phyloP scores from a whole-genome alignment of 2,888 invertebrate genomes.

The Tachina fera region DNA sequence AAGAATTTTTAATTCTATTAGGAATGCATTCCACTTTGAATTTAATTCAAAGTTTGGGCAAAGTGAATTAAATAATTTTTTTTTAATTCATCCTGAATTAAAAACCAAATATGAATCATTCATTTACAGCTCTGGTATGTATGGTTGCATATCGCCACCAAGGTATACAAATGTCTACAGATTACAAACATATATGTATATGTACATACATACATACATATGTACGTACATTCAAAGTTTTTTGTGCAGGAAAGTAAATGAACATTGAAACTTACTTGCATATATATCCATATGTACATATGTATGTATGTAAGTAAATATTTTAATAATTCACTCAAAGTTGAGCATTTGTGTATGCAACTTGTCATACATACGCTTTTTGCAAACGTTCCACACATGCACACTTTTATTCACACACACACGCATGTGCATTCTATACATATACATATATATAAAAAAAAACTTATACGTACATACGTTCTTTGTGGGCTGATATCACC shows the following conservation, averaged over 20 bases:
- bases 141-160: background rate
- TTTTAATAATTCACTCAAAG: constrained; percentile 54
- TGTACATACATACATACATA: background rate
- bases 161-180: too few relatives aligned
- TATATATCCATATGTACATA: background rate
- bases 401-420: background rate
- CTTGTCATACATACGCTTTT: constrained; percentile 31
- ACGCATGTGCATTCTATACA: too few relatives aligned
- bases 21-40: too few relatives aligned
- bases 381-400: background rate
- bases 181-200: background rate
- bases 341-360: constrained; percentile 24
- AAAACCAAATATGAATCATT: too few relatives aligned
- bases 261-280: background rate
- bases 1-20: too few relatives aligned
- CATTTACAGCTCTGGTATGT: too few relatives aligned
- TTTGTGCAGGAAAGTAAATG: background rate
- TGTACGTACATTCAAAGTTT: background rate
- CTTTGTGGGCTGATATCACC: constrained; percentile 36
- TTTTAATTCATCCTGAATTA: too few relatives aligned
- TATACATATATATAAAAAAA: too few relatives aligned
- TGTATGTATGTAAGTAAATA: background rate
- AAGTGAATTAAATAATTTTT: too few relatives aligned
- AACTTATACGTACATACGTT: background rate
- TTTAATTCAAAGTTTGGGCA: too few relatives aligned